Evolutionary conservation across 2,888 invertebrate species (phyloP).

Genomic region (Aleiodes leptofemur): DNA sequence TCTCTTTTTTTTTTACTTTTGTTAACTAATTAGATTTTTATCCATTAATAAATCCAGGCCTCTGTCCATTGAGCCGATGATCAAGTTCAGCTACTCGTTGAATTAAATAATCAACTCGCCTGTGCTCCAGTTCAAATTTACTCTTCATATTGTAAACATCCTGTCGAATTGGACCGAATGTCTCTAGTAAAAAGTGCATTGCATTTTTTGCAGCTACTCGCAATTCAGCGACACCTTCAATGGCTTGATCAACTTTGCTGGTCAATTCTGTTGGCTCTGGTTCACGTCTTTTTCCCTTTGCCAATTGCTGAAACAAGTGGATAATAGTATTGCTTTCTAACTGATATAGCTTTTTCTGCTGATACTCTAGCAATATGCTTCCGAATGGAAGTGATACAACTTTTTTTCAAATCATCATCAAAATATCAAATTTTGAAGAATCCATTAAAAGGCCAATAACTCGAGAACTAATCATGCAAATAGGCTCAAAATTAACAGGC

Average conservation of each 20-base stretch:
- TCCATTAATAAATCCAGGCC: constrained; percentile 47
- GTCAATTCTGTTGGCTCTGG: constrained; percentile 66
- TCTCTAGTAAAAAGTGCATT: constrained; percentile 55
- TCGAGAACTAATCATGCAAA: no score
- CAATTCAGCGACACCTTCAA: constrained; percentile 70
- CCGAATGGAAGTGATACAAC: no score
- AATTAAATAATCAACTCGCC: constrained; percentile 68
- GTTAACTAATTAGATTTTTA: background rate
- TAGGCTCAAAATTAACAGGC: no score
- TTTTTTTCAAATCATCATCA: no score
- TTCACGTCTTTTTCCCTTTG: constrained; percentile 67
- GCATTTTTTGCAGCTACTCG: constrained; percentile 68
- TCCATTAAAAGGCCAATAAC: no score
- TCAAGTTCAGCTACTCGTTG: constrained; percentile 69
- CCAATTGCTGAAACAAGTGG: constrained; percentile 64
- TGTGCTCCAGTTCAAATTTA: constrained; percentile 69
- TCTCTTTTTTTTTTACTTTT: no score
- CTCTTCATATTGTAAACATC: constrained; percentile 68
- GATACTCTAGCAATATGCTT: no score
- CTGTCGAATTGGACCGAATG: constrained; percentile 56
- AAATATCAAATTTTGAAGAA: no score
- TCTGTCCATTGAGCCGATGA: constrained; percentile 65
- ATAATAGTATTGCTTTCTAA: no score
- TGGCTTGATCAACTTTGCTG: constrained; percentile 66
- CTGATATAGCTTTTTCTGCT: no score